Evolutionary conservation across 2,113 vertebrate genomes (phyloP).

Genomic region (Myocastor coypus): DNA sequence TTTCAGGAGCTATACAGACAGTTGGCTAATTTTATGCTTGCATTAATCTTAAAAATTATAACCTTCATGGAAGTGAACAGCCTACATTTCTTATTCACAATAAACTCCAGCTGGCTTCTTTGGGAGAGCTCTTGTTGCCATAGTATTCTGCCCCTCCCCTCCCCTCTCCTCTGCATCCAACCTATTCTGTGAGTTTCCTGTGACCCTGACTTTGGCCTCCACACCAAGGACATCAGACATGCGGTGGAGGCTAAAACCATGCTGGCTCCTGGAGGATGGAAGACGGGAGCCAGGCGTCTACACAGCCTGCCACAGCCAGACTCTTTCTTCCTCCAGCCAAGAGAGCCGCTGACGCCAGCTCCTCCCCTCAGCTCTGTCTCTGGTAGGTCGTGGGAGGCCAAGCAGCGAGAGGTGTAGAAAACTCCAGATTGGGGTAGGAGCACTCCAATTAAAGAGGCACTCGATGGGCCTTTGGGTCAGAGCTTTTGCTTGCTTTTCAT

Average conservation of each 20-base stretch:
- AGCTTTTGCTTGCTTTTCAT: conserved; percentile 27
- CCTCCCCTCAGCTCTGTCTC: background rate
- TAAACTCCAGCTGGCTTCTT: conserved; percentile 29
- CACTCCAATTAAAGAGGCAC: background rate
- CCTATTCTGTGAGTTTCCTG: background rate
- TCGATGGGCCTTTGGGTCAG: background rate
- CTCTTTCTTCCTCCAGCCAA: conserved; percentile 33
- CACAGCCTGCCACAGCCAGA: too few relatives aligned
- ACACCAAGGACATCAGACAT: background rate
- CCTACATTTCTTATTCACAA: background rate
- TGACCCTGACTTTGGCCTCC: background rate
- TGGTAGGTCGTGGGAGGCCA: background rate
- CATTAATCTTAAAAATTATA: conserved; percentile 32
- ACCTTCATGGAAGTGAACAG: conserved; percentile 22
- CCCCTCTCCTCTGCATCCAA: background rate
- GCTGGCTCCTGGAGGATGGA: background rate
- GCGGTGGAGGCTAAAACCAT: background rate
- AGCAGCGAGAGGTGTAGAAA: background rate
- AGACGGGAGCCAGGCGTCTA: background rate
- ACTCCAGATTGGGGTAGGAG: background rate
- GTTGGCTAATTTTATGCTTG: conserved; percentile 38
- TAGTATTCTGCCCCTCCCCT: background rate
- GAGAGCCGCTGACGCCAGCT: background rate
- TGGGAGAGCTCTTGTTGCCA: background rate
- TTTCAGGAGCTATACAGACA: conserved; percentile 20